These are phyloP conservation scores for Perca fluviatilis DNA, from an alignment of 2,113 vertebrate genomes.

Conservation along the genomic window DNA sequence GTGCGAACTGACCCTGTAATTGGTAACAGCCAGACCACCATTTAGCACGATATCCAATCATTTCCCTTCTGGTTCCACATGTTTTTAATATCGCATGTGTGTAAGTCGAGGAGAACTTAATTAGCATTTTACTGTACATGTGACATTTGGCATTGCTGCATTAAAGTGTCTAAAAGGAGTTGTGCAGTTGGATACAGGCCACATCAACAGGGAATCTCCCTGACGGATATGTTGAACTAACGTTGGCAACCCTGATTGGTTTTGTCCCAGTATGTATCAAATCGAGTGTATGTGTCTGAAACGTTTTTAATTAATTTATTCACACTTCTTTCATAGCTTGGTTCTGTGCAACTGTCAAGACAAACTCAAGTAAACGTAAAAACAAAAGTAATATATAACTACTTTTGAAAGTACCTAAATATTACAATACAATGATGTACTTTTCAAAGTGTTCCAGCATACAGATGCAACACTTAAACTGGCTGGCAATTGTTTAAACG, in stretches of 20 bases:
- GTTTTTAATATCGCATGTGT: background rate
- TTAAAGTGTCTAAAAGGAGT: background rate
- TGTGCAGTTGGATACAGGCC: background rate
- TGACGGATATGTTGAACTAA: background rate
- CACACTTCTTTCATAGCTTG: background rate
- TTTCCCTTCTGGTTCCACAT: background rate
- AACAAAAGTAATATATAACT: too few relatives aligned
- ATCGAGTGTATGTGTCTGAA: background rate
- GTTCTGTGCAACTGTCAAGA: background rate
- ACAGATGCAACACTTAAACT: background rate
- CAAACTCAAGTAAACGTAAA: background rate
- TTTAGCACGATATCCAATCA: background rate
- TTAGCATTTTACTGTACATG: background rate
- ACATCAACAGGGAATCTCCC: background rate
- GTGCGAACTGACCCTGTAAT: background rate
- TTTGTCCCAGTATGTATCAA: background rate
- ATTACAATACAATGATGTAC: too few relatives aligned
- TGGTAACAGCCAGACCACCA: background rate
- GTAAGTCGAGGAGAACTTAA: background rate
- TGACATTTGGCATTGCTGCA: background rate
- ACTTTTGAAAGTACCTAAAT: too few relatives aligned
- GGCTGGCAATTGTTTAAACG: conserved; percentile 3
- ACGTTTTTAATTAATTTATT: background rate
- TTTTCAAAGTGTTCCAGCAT: background rate
- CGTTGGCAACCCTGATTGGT: background rate